Percentiles rank a stretch among this genome's conserved stretches.
Evolutionary conservation across 2,797 vertebrate species (phyloP).

Genomic region (Huso huso): DNA sequence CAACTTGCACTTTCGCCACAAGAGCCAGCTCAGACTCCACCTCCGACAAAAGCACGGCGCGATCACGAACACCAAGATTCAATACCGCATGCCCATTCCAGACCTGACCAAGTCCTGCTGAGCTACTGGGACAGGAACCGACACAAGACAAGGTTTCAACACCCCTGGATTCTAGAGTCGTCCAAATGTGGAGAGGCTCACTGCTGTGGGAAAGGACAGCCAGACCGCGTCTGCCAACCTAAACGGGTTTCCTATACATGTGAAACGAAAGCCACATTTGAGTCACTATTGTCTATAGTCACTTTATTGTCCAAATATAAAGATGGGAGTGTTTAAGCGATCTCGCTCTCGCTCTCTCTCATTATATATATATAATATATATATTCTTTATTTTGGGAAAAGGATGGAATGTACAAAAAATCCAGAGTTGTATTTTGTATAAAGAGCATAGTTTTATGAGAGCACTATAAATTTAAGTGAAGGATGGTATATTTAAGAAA

Average conservation of each 20-base stretch:
- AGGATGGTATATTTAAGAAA: conserved; percentile 48
- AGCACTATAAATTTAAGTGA: conserved; percentile 59
- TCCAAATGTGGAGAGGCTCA: conserved; percentile 69
- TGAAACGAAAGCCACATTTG: conserved; percentile 58
- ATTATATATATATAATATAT: conserved; percentile 35
- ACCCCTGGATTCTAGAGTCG: conserved; percentile 63
- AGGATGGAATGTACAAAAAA: conserved; percentile 59
- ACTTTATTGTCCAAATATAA: conserved; percentile 65
- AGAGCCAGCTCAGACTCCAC: conserved; percentile 93
- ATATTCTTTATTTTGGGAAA: conserved; percentile 71
- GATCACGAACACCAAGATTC: conserved; percentile 98
- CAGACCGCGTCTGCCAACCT: conserved; percentile 51
- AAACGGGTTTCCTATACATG: conserved; percentile 74
- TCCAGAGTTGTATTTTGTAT: conserved; percentile 69
- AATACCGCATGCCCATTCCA: conserved; percentile 78
- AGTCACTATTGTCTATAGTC: conserved; percentile 50
- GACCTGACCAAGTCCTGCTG: conserved; percentile 86
- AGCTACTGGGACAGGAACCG: conserved; percentile 32
- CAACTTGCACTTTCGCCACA: conserved; percentile 98
- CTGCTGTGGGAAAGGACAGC: conserved; percentile 56
- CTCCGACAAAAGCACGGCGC: conserved; percentile 96
- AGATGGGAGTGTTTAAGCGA: conserved; percentile 60
- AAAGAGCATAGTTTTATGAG: conserved; percentile 67
- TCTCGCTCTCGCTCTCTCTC: conserved; percentile 14
- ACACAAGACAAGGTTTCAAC: conserved; percentile 42